phyloP scores from a whole-genome alignment of 2,888 invertebrate species.

The Epirrhoe tristata region DNA sequence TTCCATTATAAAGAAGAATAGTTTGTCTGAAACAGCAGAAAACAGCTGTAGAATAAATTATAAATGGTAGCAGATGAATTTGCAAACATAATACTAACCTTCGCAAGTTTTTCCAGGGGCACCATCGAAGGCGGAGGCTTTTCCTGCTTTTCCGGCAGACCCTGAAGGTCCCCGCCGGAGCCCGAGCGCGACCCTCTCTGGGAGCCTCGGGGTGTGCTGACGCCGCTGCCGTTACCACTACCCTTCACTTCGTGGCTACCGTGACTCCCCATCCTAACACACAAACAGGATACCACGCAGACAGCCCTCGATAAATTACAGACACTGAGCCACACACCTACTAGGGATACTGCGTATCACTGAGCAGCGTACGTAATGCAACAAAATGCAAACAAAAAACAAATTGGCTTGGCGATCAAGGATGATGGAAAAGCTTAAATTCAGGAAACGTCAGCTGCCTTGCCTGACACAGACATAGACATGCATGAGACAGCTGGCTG shows the following conservation, averaged over 20 bases:
- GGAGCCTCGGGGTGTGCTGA: constrained; percentile 74
- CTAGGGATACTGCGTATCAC: background rate
- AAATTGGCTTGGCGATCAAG: background rate
- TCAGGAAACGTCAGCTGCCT: constrained; percentile 8
- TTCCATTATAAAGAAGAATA: background rate
- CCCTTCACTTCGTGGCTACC: constrained; percentile 69
- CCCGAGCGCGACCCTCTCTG: constrained; percentile 85
- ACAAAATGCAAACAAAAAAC: constrained; percentile 25
- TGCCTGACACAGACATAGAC: no score
- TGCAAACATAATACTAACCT: constrained; percentile 77
- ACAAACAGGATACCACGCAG: constrained; percentile 2
- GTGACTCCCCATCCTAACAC: constrained; percentile 68
- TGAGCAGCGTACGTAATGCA: background rate
- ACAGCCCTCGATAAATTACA: background rate
- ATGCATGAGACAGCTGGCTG: background rate
- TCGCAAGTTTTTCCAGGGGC: constrained; percentile 91
- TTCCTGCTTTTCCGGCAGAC: constrained; percentile 84
- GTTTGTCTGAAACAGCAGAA: background rate
- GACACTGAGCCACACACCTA: background rate
- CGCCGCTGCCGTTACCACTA: constrained; percentile 62
- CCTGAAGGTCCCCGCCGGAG: constrained; percentile 88
- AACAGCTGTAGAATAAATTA: background rate
- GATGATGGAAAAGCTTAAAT: constrained; percentile 2
- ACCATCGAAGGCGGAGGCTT: constrained; percentile 85
- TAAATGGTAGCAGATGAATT: background rate